phyloP scores from a whole-genome alignment of 2,888 invertebrate genomes.

The Pegoplata infirma region DNA sequence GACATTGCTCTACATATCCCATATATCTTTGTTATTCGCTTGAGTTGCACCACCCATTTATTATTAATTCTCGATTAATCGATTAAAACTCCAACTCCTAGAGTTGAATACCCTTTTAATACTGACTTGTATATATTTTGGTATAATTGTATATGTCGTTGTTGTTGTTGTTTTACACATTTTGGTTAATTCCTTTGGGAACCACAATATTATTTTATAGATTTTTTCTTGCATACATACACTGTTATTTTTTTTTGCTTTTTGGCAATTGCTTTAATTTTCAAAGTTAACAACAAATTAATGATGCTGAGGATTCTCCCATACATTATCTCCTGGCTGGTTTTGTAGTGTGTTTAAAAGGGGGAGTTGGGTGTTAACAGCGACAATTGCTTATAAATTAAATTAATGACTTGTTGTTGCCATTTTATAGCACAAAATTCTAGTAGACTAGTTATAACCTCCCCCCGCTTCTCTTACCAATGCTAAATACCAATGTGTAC shows the following conservation, averaged over 20 bases:
- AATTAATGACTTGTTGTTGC: conserved; percentile 62
- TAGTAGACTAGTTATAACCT: conserved; percentile 4
- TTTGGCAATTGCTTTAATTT: conserved; percentile 53
- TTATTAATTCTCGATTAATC: too few species aligned
- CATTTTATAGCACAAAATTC: conserved; percentile 15
- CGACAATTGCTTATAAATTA: conserved; percentile 63
- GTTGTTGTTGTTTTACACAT: conserved; percentile 36
- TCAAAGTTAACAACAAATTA: conserved; percentile 58
- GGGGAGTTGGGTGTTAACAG: conserved; percentile 57
- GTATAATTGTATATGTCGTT: conserved; percentile 24
- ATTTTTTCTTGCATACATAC: conserved; percentile 20
- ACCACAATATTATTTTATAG: conserved; percentile 59
- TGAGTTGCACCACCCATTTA: too few species aligned
- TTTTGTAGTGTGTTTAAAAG: conserved; percentile 10
- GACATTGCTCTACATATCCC: too few species aligned
- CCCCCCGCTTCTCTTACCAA: too few species aligned
- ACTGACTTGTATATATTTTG: neutral
- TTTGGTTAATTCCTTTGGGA: conserved; percentile 61
- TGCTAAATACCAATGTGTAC: too few species aligned
- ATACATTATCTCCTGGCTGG: conserved; percentile 9
- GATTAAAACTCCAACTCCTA: too few species aligned
- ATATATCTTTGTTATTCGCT: too few species aligned
- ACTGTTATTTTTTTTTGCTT: conserved; percentile 3
- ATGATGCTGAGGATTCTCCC: conserved; percentile 50
- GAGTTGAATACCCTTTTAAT: too few species aligned